Evolutionary conservation across 2,797 vertebrate species (phyloP).

Genomic region (Acanthurus tractus): DNA sequence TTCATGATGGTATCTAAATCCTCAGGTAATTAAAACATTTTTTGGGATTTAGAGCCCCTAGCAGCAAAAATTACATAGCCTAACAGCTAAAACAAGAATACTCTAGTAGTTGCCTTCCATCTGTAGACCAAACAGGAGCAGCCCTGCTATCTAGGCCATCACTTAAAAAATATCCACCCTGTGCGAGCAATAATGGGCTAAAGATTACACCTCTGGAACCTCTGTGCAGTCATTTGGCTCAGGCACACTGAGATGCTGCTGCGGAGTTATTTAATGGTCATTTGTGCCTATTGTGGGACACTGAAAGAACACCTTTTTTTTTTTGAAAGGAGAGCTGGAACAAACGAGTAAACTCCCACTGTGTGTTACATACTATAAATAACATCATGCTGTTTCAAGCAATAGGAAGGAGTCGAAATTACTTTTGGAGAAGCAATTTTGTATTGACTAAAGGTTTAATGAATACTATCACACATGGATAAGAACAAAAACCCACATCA

Average conservation of each 20-base stretch:
- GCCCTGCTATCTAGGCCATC: background rate
- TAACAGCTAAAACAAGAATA: background rate
- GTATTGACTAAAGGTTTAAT: background rate
- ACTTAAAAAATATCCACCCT: background rate
- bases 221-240: conserved; percentile 15
- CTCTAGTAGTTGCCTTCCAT: background rate
- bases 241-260: background rate
- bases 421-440: background rate
- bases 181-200: background rate
- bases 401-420: background rate
- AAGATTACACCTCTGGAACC: background rate
- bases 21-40: too few species aligned
- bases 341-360: background rate
- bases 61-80: too few species aligned
- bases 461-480: background rate
- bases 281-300: background rate
- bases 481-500: background rate
- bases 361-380: background rate
- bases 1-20: too few species aligned
- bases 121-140: background rate
- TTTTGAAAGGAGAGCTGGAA: background rate
- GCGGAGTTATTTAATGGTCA: conserved; percentile 7
- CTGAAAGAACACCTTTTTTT: background rate
- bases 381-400: background rate
- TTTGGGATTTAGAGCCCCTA: too few species aligned